Evolutionary conservation across 2,888 invertebrate genomes (phyloP), one percentile per base, ranked within the genome.

Genomic region (Metacarcinus magister): DNA sequence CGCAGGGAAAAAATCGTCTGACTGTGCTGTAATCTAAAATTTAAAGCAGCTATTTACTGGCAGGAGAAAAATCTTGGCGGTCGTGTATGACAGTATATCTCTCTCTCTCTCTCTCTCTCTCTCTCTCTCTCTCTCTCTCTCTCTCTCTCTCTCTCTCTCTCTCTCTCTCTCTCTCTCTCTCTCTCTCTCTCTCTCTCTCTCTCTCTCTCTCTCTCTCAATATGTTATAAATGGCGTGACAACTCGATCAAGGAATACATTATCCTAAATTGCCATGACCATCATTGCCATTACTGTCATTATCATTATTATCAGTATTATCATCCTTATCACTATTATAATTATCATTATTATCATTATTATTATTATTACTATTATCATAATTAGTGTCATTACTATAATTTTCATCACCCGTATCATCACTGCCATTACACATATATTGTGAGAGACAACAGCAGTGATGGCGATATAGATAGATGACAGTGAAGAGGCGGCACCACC

Each of bases 21-120:
- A 32, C 82, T 32, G 32, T 32, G 82, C 82, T 82, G 82, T 82
- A 82, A 82, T 82, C 82, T 82, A 82, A 82, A 82, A 82, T 82
- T 32, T 82, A 82, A 82, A 82, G 32, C 82, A 82, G 82, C 32
- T 82, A 82, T 82, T 32, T 82, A 82, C 82, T 32, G 32, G 82
- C 32, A 10, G 32, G 8, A 32, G 82, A 32, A 82, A 82, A 28
- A 82, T 32, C 32, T 82, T 82, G 82, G 32, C 32, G 32, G 82
- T 32, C 82, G 82, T 32, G 32, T 82, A 5, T 32, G 32, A 82
- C 32, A 28, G 28, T 32, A 82, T 82, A 8, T 32, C 82, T 82
- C 82, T 82, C 32, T 32, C 82, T 82, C 82, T 32, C 32, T 32
- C 82, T 82, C 82, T 32, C 32, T 32, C 82, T 82, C 82, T 32